A percentile compares a stretch with the other conserved stretches of the same genome.
Evolutionary conservation across 1,140 invertebrate genomes (phyloP).

Genomic region (Anadara kagoshimensis): DNA sequence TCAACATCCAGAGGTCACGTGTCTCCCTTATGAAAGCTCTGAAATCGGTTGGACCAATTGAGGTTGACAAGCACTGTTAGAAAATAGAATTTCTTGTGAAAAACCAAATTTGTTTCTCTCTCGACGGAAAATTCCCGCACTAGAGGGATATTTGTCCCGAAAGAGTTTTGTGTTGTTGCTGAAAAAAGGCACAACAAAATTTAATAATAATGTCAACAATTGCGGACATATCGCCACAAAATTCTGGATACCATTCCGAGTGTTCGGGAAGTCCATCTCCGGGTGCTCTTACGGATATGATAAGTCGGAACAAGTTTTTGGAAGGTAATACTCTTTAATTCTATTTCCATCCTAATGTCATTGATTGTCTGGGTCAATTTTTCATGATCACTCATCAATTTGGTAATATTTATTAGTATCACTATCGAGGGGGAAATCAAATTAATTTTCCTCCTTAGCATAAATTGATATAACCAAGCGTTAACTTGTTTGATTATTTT

Average conservation of each 20-base stretch:
- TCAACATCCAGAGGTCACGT: conserved; percentile 28
- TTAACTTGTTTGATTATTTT: too few species aligned
- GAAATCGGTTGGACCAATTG: conserved; percentile 35
- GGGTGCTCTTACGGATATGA: conserved; percentile 50
- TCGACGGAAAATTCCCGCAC: background rate
- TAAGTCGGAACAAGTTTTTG: conserved; percentile 52
- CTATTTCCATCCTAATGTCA: conserved; percentile 19
- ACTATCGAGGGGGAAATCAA: conserved; percentile 18
- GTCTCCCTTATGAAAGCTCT: conserved; percentile 21
- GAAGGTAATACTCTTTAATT: conserved; percentile 44
- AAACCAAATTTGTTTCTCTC: conserved; percentile 25
- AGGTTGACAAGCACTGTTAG: conserved; percentile 34
- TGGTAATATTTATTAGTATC: conserved; percentile 13
- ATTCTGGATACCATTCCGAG: conserved; percentile 22
- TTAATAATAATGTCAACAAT: conserved; percentile 27
- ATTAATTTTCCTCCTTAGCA: conserved; percentile 12
- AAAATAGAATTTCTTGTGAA: conserved; percentile 34
- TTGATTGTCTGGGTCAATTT: conserved; percentile 22
- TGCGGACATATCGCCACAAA: conserved; percentile 22
- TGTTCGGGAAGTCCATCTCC: conserved; percentile 38
- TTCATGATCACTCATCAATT: conserved; percentile 16
- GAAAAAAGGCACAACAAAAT: conserved; percentile 8
- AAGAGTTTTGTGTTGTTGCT: conserved; percentile 16
- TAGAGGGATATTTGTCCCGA: background rate
- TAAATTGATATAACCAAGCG: too few species aligned